Conservation (phyloP, 1,140 invertebrate species). For the Drosophila repletoides region DNA sequence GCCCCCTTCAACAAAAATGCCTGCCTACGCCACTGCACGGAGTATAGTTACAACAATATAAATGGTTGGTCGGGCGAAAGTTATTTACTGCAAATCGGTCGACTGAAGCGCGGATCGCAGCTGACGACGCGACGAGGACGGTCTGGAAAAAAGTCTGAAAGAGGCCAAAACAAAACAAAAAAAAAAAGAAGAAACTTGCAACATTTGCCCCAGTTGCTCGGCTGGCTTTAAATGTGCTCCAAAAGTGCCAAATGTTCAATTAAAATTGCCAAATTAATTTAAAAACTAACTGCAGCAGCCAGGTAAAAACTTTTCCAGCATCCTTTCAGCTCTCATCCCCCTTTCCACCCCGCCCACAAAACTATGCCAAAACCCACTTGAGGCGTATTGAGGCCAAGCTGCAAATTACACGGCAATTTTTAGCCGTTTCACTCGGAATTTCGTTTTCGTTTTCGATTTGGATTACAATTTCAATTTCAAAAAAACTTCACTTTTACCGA, state of each 20-base stretch:
- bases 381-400: slow-evolving; percentile 59
- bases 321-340: neutral
- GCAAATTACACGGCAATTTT: slow-evolving; percentile 17
- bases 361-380: too few species aligned
- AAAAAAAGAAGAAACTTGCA: slow-evolving; percentile 15
- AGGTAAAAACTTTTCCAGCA: slow-evolving; percentile 60
- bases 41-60: slow-evolving; percentile 33
- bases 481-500: slow-evolving; percentile 38
- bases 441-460: slow-evolving; percentile 28
- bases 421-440: neutral
- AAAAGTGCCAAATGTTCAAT: slow-evolving; percentile 48
- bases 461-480: slow-evolving; percentile 53
- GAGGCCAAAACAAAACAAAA: neutral
- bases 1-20: too few species aligned
- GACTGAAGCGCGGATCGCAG: slow-evolving; percentile 61
- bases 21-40: too few species aligned
- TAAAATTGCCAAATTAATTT: slow-evolving; percentile 68
- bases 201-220: slow-evolving; percentile 36
- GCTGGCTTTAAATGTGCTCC: slow-evolving; percentile 48
- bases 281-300: slow-evolving; percentile 57
- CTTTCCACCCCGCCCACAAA: too few species aligned
- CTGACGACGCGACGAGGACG: slow-evolving; percentile 22
- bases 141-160: neutral
- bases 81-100: slow-evolving; percentile 77
- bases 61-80: slow-evolving; percentile 61